phyloP scores from a whole-genome alignment of 2,113 vertebrate species.

The Climacteris rufus region DNA sequence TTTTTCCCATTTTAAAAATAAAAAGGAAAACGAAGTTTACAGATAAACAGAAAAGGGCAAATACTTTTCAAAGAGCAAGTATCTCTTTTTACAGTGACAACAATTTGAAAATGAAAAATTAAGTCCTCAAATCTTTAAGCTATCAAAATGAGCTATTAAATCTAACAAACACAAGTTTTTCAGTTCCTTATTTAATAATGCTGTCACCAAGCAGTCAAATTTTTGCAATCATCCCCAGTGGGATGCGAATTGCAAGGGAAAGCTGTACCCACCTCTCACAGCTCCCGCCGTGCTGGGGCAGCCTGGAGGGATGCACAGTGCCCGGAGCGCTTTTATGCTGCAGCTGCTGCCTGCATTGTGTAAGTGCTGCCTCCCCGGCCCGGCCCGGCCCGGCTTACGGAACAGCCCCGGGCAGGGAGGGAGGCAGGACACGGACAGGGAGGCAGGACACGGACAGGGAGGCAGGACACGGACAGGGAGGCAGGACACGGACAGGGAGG shows the following conservation, averaged over 20 bases:
- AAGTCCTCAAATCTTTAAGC: background rate
- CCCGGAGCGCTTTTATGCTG: constrained; percentile 55
- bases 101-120: background rate
- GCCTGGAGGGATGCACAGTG: background rate
- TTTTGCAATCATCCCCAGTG: background rate
- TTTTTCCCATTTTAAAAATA: background rate
- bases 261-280: background rate
- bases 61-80: background rate
- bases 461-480: too few relatives aligned
- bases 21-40: background rate
- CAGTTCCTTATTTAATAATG: background rate
- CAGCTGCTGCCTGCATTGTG: constrained; percentile 42
- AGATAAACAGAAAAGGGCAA: background rate
- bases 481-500: too few relatives aligned
- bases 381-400: constrained; percentile 38
- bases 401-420: background rate
- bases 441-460: too few relatives aligned
- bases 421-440: too few relatives aligned
- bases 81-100: background rate
- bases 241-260: background rate
- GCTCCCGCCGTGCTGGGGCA: background rate
- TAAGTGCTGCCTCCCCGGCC: constrained; percentile 53
- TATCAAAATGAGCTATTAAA: background rate
- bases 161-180: background rate
- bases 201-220: background rate